Evolutionary conservation across 2,888 invertebrate genomes (phyloP).

Genomic region (Himalopsyche tibetana): DNA sequence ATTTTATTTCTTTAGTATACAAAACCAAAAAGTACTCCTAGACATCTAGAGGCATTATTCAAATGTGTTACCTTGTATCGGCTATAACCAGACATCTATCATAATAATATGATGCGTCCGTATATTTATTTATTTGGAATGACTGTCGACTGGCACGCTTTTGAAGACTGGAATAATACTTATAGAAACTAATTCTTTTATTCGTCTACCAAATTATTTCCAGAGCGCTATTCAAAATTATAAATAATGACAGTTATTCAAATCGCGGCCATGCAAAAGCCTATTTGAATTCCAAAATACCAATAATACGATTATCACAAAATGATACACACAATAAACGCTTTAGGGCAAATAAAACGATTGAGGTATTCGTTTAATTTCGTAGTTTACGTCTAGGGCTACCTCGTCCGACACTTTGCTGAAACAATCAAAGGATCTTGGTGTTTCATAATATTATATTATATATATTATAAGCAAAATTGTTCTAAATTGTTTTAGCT

Average conservation of each 20-base stretch:
- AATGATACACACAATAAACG: conserved; percentile 33
- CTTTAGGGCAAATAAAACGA: conserved; percentile 24
- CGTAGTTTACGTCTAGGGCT: conserved; percentile 5
- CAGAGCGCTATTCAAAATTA: conserved; percentile 17
- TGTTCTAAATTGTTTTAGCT: too few species aligned
- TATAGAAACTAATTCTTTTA: conserved; percentile 29
- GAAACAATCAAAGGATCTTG: too few species aligned
- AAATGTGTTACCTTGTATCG: neutral
- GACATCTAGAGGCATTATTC: conserved; percentile 31
- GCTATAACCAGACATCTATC: neutral
- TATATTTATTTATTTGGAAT: conserved; percentile 41
- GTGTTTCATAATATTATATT: too few species aligned
- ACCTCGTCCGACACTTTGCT: neutral
- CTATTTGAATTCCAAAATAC: conserved; percentile 61
- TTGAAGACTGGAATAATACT: conserved; percentile 12
- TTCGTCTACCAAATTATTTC: conserved; percentile 6
- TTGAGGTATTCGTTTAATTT: conserved; percentile 41
- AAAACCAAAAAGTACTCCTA: neutral
- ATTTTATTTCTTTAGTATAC: too few species aligned
- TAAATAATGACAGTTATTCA: conserved; percentile 60
- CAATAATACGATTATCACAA: conserved; percentile 58
- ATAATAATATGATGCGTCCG: neutral
- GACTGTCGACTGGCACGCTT: conserved; percentile 38
- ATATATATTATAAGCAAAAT: too few species aligned
- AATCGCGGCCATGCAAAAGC: conserved; percentile 45